Evolutionary conservation across 2,113 vertebrate species (phyloP).

Genomic region (Diadophis punctatus): DNA sequence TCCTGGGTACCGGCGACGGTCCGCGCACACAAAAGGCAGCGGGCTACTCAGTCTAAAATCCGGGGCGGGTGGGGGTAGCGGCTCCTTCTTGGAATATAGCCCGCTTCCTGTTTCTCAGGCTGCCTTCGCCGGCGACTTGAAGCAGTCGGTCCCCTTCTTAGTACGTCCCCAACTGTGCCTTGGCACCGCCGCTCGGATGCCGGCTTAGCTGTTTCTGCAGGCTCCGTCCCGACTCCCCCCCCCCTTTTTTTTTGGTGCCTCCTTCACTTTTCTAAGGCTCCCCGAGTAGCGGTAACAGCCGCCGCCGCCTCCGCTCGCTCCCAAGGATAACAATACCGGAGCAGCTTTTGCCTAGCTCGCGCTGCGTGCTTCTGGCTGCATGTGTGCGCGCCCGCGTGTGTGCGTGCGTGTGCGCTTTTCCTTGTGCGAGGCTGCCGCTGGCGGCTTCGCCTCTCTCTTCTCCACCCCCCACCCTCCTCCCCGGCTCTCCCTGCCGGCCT

Average conservation of each 20-base stretch:
- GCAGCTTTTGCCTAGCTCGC: constrained; percentile 39
- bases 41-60: constrained; percentile 47
- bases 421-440: not conserved
- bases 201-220: constrained; percentile 15
- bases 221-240: not conserved
- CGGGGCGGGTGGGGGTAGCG: constrained; percentile 32
- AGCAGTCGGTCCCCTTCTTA: constrained; percentile 27
- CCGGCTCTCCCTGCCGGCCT: constrained; percentile 57
- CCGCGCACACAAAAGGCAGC: constrained; percentile 56
- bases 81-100: constrained; percentile 30
- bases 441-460: constrained; percentile 35
- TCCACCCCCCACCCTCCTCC: constrained; percentile 26
- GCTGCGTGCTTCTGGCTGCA: not conserved
- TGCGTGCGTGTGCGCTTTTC: constrained; percentile 5
- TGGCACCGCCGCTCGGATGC: constrained; percentile 24
- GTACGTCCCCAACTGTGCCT: constrained; percentile 9
- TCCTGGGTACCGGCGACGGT: constrained; percentile 43
- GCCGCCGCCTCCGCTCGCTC: constrained; percentile 40
- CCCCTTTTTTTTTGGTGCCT: not conserved
- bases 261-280: constrained; percentile 44
- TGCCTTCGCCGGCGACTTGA: constrained; percentile 15
- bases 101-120: constrained; percentile 21
- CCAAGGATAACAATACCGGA: constrained; percentile 55
- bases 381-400: not conserved
- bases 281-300: constrained; percentile 27